phyloP scores from a whole-genome alignment of 2,888 invertebrate genomes.

The Diaprepes abbreviatus region DNA sequence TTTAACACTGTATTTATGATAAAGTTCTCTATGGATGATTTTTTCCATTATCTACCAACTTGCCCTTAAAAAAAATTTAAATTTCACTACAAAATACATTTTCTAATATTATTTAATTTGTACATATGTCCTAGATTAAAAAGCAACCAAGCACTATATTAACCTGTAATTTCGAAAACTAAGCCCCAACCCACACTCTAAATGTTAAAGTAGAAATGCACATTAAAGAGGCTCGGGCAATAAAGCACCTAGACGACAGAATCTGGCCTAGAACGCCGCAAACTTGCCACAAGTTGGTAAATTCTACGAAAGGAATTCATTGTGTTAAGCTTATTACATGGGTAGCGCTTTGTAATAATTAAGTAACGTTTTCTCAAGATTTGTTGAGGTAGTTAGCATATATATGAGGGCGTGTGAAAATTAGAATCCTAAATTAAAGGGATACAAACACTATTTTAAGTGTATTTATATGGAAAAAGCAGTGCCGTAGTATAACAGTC shows the following conservation, averaged over 20 bases:
- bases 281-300: slow-evolving; percentile 33
- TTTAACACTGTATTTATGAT: too few species aligned
- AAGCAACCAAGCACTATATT: not conserved
- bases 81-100: too few species aligned
- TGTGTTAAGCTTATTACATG: slow-evolving; percentile 35
- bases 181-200: slow-evolving; percentile 1
- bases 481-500: not conserved
- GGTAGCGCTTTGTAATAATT: slow-evolving; percentile 35
- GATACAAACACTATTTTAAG: not conserved
- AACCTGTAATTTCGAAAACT: not conserved
- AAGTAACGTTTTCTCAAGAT: slow-evolving; percentile 34
- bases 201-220: slow-evolving; percentile 18
- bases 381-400: slow-evolving; percentile 34
- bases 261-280: slow-evolving; percentile 20
- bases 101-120: too few species aligned
- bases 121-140: too few species aligned
- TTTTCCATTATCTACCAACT: too few species aligned
- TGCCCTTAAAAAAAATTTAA: too few species aligned
- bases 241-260: slow-evolving; percentile 35
- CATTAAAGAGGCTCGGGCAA: slow-evolving; percentile 28
- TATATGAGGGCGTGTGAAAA: slow-evolving; percentile 16
- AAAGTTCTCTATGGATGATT: too few species aligned
- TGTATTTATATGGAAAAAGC: not conserved
- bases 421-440: slow-evolving; percentile 17
- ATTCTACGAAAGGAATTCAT: slow-evolving; percentile 34